Conservation (phyloP, 92 coral and sea anemone genomes). For the Parazoanthus darwini region DNA sequence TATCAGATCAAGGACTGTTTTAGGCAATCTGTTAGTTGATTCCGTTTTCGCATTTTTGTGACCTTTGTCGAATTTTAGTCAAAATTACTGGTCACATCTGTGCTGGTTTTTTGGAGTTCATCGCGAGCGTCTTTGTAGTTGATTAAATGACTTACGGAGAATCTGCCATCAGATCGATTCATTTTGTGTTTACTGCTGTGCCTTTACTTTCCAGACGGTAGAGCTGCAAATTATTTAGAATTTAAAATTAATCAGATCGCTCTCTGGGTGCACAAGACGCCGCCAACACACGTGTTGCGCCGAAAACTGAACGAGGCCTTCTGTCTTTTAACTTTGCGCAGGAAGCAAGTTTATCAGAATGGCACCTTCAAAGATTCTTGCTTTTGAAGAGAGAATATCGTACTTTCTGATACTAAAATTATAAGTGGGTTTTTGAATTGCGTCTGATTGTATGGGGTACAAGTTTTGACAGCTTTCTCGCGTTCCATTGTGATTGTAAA, state of each 20-base stretch:
- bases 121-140: not conserved
- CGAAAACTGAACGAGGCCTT: not conserved
- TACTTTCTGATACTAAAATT: not conserved
- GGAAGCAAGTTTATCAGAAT: not conserved
- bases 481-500: not conserved
- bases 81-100: conserved; percentile 16
- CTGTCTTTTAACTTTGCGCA: not conserved
- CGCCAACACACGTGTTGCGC: not conserved
- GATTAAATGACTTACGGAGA: not conserved
- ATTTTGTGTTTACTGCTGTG: not conserved
- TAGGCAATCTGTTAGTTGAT: not conserved
- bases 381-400: not conserved
- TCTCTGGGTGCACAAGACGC: not conserved
- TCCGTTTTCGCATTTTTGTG: not conserved
- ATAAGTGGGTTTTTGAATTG: not conserved
- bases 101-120: not conserved
- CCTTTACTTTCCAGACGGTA: not conserved
- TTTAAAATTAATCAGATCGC: not conserved
- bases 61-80: not conserved
- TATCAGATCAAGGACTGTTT: not conserved
- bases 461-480: not conserved
- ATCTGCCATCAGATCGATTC: not conserved
- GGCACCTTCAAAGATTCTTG: not conserved
- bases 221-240: not conserved
- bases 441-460: not conserved